Evolutionary conservation across 2,113 vertebrate species (phyloP), one percentile per base, ranked within the genome.

Genomic region (Pteronura brasiliensis): DNA sequence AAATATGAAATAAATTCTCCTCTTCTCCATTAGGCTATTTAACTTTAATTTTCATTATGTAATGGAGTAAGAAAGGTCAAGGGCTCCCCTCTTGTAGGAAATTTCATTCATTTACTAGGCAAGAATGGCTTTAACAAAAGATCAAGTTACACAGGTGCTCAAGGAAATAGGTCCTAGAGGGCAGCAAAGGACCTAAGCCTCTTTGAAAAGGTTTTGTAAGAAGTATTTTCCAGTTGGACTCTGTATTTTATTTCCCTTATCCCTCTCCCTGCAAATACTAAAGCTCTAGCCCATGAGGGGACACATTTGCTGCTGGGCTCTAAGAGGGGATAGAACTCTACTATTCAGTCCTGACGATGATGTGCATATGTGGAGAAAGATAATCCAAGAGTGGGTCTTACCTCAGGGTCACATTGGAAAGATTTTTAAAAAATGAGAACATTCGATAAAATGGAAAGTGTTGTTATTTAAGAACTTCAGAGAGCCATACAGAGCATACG

Each of bases 31-130:
- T 93, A 97, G 91, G 52, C 52, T 93, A 84, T 88, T 97, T 96
- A 93, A 95, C 77, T 97, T 96, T 81, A 76, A 95, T 95, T 97
- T 97, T 88, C 57, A 92, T 82, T 82, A 93, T 96, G 71, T 88
- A 94, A 96, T 72, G 49, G 2, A 82, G 61, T 63, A 90, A 83
- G 67, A 90, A 97, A 96, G 88, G 93, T 65, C 88, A 96, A 96
- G 44, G 44, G 25, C 67, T 94, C 7, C 14, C 4, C 25, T 96
- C 80, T 69, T 44, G 71, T 85, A 36, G 84, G 82, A 95, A 96
- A 80, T 57, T 27, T 87, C 72, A 92, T 97, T 93, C 36, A 71
- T 89, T n/a, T 63, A 92, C 76, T 55, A 71, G 87, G 95, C 71
- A 96, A 96, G 65, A 91, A 25, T 85, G 59, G 42, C 44, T 87